A percentile compares a stretch with the other conserved stretches of the same genome.
These are phyloP conservation scores for Drosophila quinaria DNA, from an alignment of 2,888 invertebrate species.

Conservation along the genomic window DNA sequence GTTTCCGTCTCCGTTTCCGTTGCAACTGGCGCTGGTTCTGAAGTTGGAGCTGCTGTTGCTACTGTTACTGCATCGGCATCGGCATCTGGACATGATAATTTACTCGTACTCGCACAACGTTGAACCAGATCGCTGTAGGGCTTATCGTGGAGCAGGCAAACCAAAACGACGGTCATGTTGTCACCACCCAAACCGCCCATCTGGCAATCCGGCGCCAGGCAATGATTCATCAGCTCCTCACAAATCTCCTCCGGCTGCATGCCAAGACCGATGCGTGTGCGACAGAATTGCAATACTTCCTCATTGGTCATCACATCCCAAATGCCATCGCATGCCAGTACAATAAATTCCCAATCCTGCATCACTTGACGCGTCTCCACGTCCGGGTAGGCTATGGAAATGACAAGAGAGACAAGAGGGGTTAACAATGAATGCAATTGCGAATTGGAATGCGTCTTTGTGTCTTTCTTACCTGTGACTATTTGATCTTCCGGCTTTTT, in stretches of 20 bases:
- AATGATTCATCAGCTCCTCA: conserved; percentile 97
- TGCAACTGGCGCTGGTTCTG: background rate
- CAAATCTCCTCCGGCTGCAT: conserved; percentile 98
- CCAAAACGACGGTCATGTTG: conserved; percentile 98
- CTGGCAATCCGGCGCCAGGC: conserved; percentile 98
- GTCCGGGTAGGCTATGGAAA: conserved; percentile 93
- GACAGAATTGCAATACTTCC: conserved; percentile 96
- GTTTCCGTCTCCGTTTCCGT: conserved; percentile 18
- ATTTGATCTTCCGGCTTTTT: conserved; percentile 97
- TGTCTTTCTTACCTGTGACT: conserved; percentile 92
- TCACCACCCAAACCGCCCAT: conserved; percentile 99
- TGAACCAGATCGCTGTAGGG: conserved; percentile 84
- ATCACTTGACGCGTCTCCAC: conserved; percentile 92
- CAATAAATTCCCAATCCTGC: conserved; percentile 97
- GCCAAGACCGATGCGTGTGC: conserved; percentile 92
- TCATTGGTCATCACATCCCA: conserved; percentile 99
- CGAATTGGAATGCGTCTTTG: conserved; percentile 20
- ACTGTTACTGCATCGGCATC: conserved; percentile 23
- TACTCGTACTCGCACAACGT: conserved; percentile 70
- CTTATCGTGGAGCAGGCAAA: conserved; percentile 89
- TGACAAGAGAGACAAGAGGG: conserved; percentile 2
- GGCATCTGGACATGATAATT: conserved; percentile 13
- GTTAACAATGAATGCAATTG: conserved; percentile 18
- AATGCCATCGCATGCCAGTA: conserved; percentile 99
- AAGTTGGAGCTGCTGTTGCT: background rate